Evolutionary conservation across 2,888 invertebrate genomes (phyloP), one percentile per base, ranked within the genome.

Genomic region (Eilema depressum): DNA sequence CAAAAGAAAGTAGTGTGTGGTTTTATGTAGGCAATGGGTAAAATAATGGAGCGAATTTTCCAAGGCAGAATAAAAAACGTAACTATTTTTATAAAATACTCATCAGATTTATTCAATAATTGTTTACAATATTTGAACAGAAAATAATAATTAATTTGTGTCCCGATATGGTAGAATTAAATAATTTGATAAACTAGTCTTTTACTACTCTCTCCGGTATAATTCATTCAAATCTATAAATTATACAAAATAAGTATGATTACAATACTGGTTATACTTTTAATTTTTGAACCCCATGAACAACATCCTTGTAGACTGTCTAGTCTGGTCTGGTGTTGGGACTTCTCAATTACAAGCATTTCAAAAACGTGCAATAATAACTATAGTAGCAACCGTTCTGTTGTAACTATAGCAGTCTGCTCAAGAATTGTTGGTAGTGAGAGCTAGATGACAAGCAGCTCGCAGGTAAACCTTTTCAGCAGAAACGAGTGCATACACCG

Each of bases 181-280:
- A 71, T 53, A 70, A 47, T 66, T 70, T 75, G 65, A 56, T 60
- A 67, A 74, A 78, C 85, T 90, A 93, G 91, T 92, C 91, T 93
- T 91, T 87, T 86, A 79, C 87, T 88, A 89, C 88, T 92, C 92
- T 93, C 92, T 92, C 93, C 89, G 83, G 84, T 78, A 82, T 74
- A 73, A 73, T 67, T 72, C 72, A 70, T 70, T 30, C 64, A 72
- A 70, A 71, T 69, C 62, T 63, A 78, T 26, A 75, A 71, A 75
- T 77, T 73, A 80, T 68, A 83, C 76, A 77, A 79, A 73, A 75
- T 77, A 81, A 81, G 75, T 78, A 76, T 77, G 81, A 76, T 82
- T 82, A 85, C 75, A 88, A 90, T 90, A 91, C 91, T 91, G 90
- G 86, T 86, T 76, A 80, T 53, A 77, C 77, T 67, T 63, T 74